Base-by-base conservation (phyloP, 2,888 invertebrate genomes). In the Blastobasis lacticolella region DNA sequence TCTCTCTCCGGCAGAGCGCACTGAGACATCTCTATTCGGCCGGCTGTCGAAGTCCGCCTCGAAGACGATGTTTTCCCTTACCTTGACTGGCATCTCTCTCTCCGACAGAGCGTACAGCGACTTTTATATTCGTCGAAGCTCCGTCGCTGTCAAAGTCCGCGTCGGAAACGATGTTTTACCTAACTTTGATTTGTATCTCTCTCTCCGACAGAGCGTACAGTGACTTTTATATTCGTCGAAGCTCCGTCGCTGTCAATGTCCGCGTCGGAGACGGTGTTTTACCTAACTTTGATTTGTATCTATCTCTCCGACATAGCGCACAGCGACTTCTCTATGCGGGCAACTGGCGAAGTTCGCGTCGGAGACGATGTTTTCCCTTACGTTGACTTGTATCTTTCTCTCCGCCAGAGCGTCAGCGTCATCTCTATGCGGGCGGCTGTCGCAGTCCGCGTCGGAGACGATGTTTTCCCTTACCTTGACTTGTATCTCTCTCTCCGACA, bases 291-390 rank as follows among this genome's bases (percentile, higher is more conserved):
- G 23, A 23, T 3, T 23, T 23, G 23, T 3, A 23, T 23, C 23
- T 23, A 2, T 42, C 42, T 46, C 9, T 45, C 45, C 36, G 9
- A 10, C 77, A 87, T 87, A 87, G 66, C 83, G 86, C 50, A 77
- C 86, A 5, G 86, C 85, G 55, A 74, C 79, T 41, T 57, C 64
- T 36, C 69, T 86, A 9, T 81, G 86, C 60, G 91, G 93, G 49
- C 93, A 94, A 64, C 87, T 95, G 57, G 95, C 95, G 61, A 94
- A 94, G 79, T 95, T 95, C 36, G 94, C 95, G 8, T 94, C 94
- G 52, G 95, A 95, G 85, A 23, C 23, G 23, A 23, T 23, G 23
- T 23, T 23, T 23, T 23, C 23, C 3, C 23, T 23, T 23, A 23
- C 23, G 2, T 23, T 23, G 23, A 23, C 23, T 23, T 23, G 23